Conservation (phyloP, 2,797 vertebrate genomes). For the Fratercula arctica region DNA sequence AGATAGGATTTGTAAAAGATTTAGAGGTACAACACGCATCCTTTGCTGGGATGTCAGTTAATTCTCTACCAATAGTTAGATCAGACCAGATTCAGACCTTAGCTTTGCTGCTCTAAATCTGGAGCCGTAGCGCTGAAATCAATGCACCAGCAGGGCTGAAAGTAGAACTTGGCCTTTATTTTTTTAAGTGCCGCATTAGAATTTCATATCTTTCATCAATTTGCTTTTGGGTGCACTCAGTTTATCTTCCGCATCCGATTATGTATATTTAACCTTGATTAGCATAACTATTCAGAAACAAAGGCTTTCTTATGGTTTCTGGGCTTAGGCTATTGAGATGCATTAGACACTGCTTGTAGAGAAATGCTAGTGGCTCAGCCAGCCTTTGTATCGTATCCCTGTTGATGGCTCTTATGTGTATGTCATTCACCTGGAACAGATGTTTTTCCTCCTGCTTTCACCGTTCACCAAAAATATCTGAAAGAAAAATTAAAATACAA, state of each 20-base stretch:
- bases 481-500: not conserved
- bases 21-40: not conserved
- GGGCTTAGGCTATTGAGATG: not conserved
- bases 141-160: not conserved
- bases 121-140: not conserved
- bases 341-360: not conserved
- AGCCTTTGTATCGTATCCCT: not conserved
- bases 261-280: not conserved
- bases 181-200: not conserved
- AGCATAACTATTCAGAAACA: not conserved
- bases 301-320: not conserved
- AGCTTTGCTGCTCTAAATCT: not conserved
- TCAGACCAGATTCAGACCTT: not conserved
- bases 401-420: not conserved
- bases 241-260: not conserved
- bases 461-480: not conserved
- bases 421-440: slow-evolving; percentile 20
- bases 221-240: not conserved
- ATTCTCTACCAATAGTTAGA: not conserved
- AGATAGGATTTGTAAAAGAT: not conserved
- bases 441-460: slow-evolving; percentile 14
- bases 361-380: not conserved
- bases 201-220: not conserved
- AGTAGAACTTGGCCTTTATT: not conserved
- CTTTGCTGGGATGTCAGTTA: not conserved